Conservation (phyloP, 2,888 invertebrate species). For the Imbricaverruca yamaguchii region DNA sequence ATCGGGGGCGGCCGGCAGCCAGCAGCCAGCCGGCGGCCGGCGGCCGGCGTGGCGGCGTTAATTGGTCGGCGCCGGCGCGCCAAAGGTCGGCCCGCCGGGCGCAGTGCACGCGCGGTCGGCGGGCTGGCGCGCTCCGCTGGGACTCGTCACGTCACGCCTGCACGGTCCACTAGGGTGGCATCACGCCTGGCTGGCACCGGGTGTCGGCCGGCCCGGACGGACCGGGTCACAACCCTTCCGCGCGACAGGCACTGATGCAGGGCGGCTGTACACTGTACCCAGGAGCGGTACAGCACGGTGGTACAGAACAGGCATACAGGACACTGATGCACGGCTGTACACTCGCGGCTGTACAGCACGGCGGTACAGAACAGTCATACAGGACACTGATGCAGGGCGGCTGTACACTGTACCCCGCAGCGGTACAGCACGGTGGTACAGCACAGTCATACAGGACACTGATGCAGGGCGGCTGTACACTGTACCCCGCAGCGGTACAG, state of each 20-base stretch:
- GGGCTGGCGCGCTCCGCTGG: not conserved
- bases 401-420: too few relatives aligned
- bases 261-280: too few relatives aligned
- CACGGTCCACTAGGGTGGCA: not conserved
- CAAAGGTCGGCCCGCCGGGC: not conserved
- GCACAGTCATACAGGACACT: too few relatives aligned
- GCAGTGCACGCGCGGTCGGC: not conserved
- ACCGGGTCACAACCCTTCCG: not conserved
- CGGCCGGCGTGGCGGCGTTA: not conserved
- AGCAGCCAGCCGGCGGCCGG: not conserved
- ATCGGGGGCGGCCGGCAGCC: not conserved
- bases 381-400: too few relatives aligned
- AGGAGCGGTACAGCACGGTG: too few relatives aligned
- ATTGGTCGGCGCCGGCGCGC: slow-evolving; percentile 15
- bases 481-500: too few relatives aligned
- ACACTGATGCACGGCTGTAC: too few relatives aligned
- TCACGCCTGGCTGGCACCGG: not conserved
- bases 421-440: too few relatives aligned
- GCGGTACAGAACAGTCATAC: too few relatives aligned
- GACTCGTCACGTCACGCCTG: not conserved
- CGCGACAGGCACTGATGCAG: not conserved
- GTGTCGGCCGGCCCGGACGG: slow-evolving; percentile 48
- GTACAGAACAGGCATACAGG: too few relatives aligned
- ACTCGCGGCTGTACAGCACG: too few relatives aligned
- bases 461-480: too few relatives aligned